Base-by-base conservation (phyloP, 2,888 invertebrate species). In the Xestia ashworthii region DNA sequence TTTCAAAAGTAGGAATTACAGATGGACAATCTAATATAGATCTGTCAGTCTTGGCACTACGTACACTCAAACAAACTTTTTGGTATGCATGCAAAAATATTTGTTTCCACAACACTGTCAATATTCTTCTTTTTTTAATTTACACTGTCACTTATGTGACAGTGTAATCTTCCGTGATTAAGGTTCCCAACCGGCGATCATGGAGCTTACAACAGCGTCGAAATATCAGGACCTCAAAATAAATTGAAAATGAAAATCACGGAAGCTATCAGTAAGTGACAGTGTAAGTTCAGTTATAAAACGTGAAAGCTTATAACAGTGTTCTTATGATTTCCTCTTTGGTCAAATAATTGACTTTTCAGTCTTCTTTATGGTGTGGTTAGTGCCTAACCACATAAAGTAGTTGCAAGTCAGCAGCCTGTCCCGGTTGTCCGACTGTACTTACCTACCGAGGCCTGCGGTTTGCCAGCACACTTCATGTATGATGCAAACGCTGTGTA, bases 381-480 rank as follows among this genome's bases (percentile, higher is more conserved):
- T 32, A 3, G 32, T 32, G 32, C 32, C 32, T 32, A 32, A 32
- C 32, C 32, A 32, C 32, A 32, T 32, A 32, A 1, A 32, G 32
- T 32, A 1, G 32, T 32, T 32, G 32, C 32, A 32, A 19, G 1
- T 25, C 25, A 25, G 9, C 19, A 16, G 16, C 32, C 16, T 11
- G 11, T 48, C 19, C 14, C 41, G 0, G 60, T 77, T 69, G 38
- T 69, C 60, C n/a, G 8, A 53, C 32, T 32, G 16, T 76, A 67
- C 50, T 22, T n/a, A 60, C 12, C 60, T 32, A 68, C 55, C 32
- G 60, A 81, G 64, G 69, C 66, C 38, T 65, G 83, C 53, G 77
- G 86, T 83, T 78, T 72, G 71, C 74, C 66, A 71, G 64, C 64
- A 72, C 75, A 32, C 71, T 83, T 81, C 83, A 85, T 83, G 76